Conservation (phyloP, 1,140 invertebrate genomes). For the Lamellibrachia luymesi region DNA sequence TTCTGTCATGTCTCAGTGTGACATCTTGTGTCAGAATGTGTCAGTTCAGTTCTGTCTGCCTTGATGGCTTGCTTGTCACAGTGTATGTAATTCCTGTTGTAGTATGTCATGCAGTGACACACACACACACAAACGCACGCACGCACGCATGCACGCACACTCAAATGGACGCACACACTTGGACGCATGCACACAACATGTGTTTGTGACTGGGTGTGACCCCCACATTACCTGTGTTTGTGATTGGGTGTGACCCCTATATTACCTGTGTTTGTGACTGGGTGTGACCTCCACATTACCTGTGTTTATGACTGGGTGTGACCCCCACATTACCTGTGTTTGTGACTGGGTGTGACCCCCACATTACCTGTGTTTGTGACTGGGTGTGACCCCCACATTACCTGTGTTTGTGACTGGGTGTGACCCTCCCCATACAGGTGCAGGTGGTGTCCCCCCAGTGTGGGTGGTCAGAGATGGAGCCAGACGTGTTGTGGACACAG, state of each 20-base stretch:
- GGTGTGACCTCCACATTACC: background rate
- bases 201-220: background rate
- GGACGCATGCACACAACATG: background rate
- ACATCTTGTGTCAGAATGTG: no score
- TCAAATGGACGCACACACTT: no score
- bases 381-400: background rate
- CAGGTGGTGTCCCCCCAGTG: conserved; percentile 73
- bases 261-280: background rate
- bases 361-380: background rate
- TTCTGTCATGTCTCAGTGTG: no score
- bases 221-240: background rate
- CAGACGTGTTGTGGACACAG: conserved; percentile 76
- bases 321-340: background rate
- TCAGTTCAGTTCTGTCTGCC: no score
- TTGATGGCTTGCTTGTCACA: no score
- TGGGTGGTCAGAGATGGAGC: conserved; percentile 85
- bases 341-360: background rate
- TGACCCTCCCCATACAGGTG: conserved; percentile 61
- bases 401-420: conserved; percentile 28
- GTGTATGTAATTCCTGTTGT: no score
- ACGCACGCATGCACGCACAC: no score
- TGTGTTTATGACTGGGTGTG: background rate
- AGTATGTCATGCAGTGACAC: no score
- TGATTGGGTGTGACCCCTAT: background rate
- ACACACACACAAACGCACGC: no score